Evolutionary conservation across 2,113 vertebrate species (phyloP).

Genomic region (Marmota monax): DNA sequence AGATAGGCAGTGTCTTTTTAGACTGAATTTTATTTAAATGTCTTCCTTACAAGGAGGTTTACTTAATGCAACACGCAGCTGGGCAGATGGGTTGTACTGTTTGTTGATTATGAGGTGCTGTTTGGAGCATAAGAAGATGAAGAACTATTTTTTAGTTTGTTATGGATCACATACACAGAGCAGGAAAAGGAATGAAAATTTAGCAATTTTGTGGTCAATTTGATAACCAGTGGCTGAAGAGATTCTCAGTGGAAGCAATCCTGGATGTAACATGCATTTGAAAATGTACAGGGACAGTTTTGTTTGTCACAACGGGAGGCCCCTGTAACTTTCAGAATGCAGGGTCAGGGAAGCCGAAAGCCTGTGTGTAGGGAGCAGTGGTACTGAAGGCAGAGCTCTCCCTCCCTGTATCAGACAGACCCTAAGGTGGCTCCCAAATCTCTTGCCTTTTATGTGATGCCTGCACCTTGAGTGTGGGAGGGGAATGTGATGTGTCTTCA

Average conservation of each 20-base stretch:
- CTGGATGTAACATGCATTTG: background rate
- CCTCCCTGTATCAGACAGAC: background rate
- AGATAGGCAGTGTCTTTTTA: conserved; percentile 6
- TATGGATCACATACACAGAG: background rate
- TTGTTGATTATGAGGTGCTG: background rate
- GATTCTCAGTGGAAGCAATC: background rate
- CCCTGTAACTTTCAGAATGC: background rate
- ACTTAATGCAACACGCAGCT: background rate
- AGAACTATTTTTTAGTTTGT: background rate
- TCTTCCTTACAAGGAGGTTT: background rate
- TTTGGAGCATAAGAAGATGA: background rate
- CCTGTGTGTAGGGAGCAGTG: background rate
- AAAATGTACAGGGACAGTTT: background rate
- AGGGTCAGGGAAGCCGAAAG: background rate
- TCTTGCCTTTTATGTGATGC: background rate
- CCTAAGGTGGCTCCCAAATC: too few relatives aligned
- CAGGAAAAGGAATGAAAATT: background rate
- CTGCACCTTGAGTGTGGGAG: background rate
- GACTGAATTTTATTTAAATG: conserved; percentile 23
- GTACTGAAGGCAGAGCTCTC: background rate
- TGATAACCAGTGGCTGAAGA: background rate
- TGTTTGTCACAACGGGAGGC: background rate
- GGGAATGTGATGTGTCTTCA: background rate
- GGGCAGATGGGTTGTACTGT: background rate
- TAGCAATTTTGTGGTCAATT: background rate